phyloP scores from a whole-genome alignment of 2,797 vertebrate genomes.

The Sebastiscus tertius region DNA sequence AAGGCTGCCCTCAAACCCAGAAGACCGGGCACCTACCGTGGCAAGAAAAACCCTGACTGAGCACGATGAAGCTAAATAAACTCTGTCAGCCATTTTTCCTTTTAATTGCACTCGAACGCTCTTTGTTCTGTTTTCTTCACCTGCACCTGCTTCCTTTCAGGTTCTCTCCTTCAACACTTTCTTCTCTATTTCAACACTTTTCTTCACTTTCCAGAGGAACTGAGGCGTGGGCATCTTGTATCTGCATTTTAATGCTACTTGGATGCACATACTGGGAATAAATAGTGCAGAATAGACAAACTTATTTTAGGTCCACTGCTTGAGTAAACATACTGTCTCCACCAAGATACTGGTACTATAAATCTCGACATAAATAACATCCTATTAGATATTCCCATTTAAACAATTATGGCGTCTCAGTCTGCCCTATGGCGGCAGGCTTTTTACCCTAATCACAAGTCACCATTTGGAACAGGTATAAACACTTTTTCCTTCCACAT shows the following conservation, averaged over 20 bases:
- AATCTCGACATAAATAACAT: conserved; percentile 2
- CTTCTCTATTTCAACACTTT: conserved; percentile 8
- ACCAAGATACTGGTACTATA: not conserved
- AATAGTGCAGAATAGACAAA: conserved; percentile 10
- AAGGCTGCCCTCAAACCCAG: conserved; percentile 44
- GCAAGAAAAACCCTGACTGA: conserved; percentile 68
- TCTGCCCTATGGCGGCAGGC: not conserved
- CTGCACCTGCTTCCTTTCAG: conserved; percentile 43
- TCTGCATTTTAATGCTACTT: not conserved
- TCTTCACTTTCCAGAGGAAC: conserved; percentile 15
- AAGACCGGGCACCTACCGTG: conserved; percentile 29
- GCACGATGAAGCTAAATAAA: conserved; percentile 39
- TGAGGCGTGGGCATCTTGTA: not conserved
- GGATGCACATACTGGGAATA: not conserved
- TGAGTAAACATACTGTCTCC: not conserved
- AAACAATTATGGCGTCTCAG: not conserved
- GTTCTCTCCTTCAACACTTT: not conserved
- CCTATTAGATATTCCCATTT: not conserved
- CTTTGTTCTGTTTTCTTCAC: not conserved
- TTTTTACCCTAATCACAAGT: not conserved
- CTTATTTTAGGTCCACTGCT: not conserved
- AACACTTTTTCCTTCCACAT: not conserved
- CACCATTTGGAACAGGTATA: not conserved
- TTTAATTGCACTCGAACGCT: conserved; percentile 32
- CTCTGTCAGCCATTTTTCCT: conserved; percentile 60